Evolutionary conservation across 2,888 invertebrate genomes (phyloP), one percentile per base, ranked within the genome.

Genomic region (Conchocele bisecta): DNA sequence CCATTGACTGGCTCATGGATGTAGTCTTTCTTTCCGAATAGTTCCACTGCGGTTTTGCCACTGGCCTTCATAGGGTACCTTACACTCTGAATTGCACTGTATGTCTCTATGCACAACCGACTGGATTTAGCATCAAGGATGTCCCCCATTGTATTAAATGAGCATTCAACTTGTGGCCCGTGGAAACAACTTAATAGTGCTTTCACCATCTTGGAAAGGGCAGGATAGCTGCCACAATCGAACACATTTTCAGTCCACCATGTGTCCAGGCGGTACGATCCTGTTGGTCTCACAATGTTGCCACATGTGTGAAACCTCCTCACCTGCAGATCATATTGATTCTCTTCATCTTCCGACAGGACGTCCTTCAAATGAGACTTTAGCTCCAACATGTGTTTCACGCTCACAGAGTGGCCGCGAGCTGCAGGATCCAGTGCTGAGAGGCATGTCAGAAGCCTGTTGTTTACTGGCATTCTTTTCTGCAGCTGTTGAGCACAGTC

Each of bases 81-180:
- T 1, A 75, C 58, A 17, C 53, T 75, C 53, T 79, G 75, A 29
- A 78, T 67, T 11, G 74, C 59, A 65, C 35, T 66, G 56, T 15
- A 75, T 13, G 80, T 76, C 24, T 59, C 37, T 7, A 59, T 61
- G 35, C 59, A 26, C 66, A 74, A 67, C 17, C 56, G 33, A 9
- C 35, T 42, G 31, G 75, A 77, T 39, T 61, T 73, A 3, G n/a
- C 48, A 61, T 76, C 73, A 9, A 68, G 51, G 3, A 81, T 57
- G 44, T 83, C 75, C 35, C 54, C 64, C 79, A 83, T 81, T 9
- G 57, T 33, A 68, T 57, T 82, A 42, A 83, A 83, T 2, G 58
- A 44, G 0, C 42, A 44, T 48, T 83, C 82, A 11, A 83, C 69
- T 33, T 54, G 42, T 1, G 81, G 75, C 9, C 79, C 81, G 74